These are phyloP conservation scores for Montipora foliosa DNA, from an alignment of 64 coral and sea anemone genomes.

Conservation along the genomic window DNA sequence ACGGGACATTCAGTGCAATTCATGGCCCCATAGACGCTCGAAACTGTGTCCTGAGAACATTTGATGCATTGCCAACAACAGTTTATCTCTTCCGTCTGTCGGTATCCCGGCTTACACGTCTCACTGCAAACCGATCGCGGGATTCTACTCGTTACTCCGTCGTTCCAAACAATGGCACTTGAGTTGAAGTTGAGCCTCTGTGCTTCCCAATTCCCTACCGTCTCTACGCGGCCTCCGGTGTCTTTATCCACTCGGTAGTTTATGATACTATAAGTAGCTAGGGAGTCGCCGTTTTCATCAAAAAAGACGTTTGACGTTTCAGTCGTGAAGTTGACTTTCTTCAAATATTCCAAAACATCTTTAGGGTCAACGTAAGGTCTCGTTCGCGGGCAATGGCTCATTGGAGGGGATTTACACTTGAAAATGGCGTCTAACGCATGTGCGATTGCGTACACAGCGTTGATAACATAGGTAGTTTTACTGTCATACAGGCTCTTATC, in stretches of 20 bases:
- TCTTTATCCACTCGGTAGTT: constrained; percentile 48
- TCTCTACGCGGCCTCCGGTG: constrained; percentile 21
- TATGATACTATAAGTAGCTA: constrained; percentile 76
- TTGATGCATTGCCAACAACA: constrained; percentile 90
- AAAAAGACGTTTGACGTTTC: constrained; percentile 46
- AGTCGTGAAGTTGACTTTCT: constrained; percentile 61
- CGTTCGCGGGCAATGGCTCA: constrained; percentile 50
- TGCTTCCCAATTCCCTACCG: constrained; percentile 78
- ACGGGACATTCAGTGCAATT: no score
- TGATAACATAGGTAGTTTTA: constrained; percentile 77
- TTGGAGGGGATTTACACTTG: constrained; percentile 60
- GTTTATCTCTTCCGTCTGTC: constrained; percentile 68
- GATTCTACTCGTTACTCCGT: constrained; percentile 17
- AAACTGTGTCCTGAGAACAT: constrained; percentile 34
- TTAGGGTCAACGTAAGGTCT: constrained; percentile 48
- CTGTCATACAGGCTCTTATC: constrained; percentile 36
- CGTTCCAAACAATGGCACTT: constrained; percentile 66
- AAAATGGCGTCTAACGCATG: constrained; percentile 82
- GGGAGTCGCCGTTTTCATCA: constrained; percentile 82
- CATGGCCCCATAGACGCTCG: no score
- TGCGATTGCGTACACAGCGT: constrained; percentile 87
- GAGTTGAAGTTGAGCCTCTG: constrained; percentile 8
- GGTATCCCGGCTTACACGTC: constrained; percentile 65
- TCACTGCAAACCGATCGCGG: constrained; percentile 84
- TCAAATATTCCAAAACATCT: constrained; percentile 75